Evolutionary conservation across 2,113 vertebrate genomes (phyloP).

Genomic region (Tychaedon coryphoeus): DNA sequence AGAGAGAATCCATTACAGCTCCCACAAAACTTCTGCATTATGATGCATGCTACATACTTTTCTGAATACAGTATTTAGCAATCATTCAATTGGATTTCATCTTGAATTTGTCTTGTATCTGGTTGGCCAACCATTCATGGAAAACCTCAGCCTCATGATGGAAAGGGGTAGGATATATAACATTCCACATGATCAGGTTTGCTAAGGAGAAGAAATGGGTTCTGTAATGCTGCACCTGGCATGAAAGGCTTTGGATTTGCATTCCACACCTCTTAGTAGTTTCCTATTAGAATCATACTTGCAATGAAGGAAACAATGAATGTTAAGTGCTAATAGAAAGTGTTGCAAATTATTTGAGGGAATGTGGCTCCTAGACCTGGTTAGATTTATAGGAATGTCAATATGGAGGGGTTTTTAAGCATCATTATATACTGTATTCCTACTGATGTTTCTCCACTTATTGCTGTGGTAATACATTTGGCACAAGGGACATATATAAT

Average conservation of each 20-base stretch:
- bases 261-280: neutral
- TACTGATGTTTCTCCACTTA: slow-evolving; percentile 24
- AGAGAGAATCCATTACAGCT: neutral
- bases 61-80: neutral
- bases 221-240: neutral
- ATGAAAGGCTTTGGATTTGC: neutral
- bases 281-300: neutral
- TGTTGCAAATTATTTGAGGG: neutral
- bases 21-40: neutral
- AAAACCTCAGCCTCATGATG: neutral
- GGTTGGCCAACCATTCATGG: neutral
- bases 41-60: neutral
- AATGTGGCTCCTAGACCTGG: neutral
- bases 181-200: neutral
- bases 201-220: neutral
- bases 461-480: slow-evolving; percentile 50
- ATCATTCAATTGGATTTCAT: neutral
- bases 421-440: neutral
- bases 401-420: slow-evolving; percentile 11
- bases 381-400: neutral
- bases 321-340: neutral
- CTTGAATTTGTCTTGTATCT: neutral
- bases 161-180: neutral
- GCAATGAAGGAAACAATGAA: neutral
- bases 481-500: slow-evolving; percentile 52